Base-by-base conservation (phyloP, 2,113 vertebrate genomes). In the Zosterops hypoxanthus region DNA sequence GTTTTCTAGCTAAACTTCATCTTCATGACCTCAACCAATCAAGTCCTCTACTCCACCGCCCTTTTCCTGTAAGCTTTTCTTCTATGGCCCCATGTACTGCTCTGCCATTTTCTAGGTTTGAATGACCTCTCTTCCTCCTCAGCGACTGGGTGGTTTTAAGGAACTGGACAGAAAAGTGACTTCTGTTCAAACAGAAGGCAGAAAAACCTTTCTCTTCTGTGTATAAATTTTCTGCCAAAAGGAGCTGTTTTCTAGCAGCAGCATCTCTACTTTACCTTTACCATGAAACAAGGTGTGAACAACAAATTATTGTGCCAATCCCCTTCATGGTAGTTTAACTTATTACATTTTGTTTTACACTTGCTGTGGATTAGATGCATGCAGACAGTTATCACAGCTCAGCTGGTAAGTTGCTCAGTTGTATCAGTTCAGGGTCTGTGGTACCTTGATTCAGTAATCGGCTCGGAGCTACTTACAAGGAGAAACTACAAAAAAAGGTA, bases 71-170 rank as follows among this genome's bases (percentile, higher is more conserved):
- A 49, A 44, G 4, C 19, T 90, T 12, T 50, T 64, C 23, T 19
- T 23, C 8, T 34, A 19, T 0, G 2, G 21, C 66, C 12, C 12
- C 20, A 47, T 5, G 1, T 31, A 31, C 8, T 3, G 1, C 29
- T 52, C 49, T 83, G 23, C 9, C 3, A 2, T 36, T 92, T 14
- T 47, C 19, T 77, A 33, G 16, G 14, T 77, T 46, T 86, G 34
- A 63, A 63, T 68, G 66, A 79, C 11, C 36, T 64, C 9, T 34
- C 33, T 79, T 92, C 57, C 16, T 71, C 22, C 39, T 52, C 41
- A 68, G 34, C 2, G 5, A 7, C 26, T 55, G 15, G 0, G 4
- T 52, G 6, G 16, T 82, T 82, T 79, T 55, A 79, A 79, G 24
- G 16, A 21, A n/a, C n/a, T 86, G 64, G 53, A 49, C 3, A 60